phyloP scores from a whole-genome alignment of 2,113 vertebrate species.

The Raja brachyura region DNA sequence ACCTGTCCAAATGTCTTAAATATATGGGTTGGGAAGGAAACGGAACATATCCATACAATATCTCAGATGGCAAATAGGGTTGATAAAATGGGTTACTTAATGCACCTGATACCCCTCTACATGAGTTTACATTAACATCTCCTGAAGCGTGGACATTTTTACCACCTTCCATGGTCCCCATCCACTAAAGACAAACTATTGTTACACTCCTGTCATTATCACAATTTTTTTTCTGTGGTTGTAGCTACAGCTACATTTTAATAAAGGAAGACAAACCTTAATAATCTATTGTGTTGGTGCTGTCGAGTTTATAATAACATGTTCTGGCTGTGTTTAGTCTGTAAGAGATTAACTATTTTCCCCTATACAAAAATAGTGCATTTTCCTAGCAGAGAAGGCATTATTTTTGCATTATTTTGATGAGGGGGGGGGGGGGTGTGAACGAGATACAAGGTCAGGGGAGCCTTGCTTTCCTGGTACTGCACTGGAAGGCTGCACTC shows the following conservation, averaged over 20 bases:
- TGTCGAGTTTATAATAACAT: constrained; percentile 22
- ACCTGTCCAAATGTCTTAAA: no score
- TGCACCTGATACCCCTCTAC: no score
- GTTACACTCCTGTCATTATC: not conserved
- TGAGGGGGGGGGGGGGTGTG: not conserved
- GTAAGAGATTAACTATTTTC: not conserved
- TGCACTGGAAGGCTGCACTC: not conserved
- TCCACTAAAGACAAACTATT: not conserved
- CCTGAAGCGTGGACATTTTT: not conserved
- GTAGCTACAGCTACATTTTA: constrained; percentile 3
- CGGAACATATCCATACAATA: not conserved
- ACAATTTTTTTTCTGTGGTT: not conserved
- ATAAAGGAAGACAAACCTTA: not conserved
- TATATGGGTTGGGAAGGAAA: not conserved
- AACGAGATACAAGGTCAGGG: not conserved
- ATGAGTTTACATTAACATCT: not conserved
- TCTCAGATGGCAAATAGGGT: not conserved
- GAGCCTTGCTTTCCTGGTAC: not conserved
- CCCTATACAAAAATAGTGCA: not conserved
- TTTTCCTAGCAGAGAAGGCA: not conserved
- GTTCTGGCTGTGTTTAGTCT: constrained; percentile 18
- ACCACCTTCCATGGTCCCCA: not conserved
- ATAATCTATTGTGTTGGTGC: not conserved
- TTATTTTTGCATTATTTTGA: not conserved
- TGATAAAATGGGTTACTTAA: not conserved